Conservation (phyloP, 2,113 vertebrate genomes). For the Telmatochromis sp. region DNA sequence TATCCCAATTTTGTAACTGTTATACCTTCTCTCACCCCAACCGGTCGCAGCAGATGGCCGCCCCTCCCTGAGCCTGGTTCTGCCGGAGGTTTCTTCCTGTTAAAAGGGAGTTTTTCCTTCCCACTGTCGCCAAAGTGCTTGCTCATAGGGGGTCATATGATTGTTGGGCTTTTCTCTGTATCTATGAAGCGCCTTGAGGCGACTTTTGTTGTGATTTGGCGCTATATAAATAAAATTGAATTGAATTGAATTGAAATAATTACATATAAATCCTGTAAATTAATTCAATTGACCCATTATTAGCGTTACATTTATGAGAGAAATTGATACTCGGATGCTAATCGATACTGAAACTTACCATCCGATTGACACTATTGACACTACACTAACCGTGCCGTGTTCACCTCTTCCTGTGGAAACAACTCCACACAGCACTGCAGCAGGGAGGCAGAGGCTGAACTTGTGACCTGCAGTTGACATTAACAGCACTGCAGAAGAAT, state of each 20-base stretch:
- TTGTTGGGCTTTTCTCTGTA: no score
- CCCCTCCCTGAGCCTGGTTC: no score
- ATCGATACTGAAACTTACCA: neutral
- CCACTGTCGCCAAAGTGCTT: no score
- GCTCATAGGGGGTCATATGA: no score
- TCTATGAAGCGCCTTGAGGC: no score
- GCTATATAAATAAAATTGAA: no score
- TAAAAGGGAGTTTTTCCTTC: no score
- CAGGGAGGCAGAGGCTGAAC: neutral
- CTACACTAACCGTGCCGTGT: neutral
- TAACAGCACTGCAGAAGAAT: neutral
- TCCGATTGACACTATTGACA: neutral
- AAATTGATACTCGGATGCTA: neutral
- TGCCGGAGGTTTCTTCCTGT: no score
- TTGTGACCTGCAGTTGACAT: neutral
- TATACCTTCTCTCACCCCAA: neutral
- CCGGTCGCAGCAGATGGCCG: no score
- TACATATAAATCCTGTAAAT: neutral
- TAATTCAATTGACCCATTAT: neutral
- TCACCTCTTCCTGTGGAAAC: neutral
- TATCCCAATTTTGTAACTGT: neutral
- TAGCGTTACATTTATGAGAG: neutral
- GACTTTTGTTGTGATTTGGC: no score
- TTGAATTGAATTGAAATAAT: no score
- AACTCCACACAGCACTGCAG: neutral